Percentiles rank a stretch among this genome's conserved stretches.
Conservation (phyloP, 2,888 invertebrate genomes). For the Diaphora mendica region DNA sequence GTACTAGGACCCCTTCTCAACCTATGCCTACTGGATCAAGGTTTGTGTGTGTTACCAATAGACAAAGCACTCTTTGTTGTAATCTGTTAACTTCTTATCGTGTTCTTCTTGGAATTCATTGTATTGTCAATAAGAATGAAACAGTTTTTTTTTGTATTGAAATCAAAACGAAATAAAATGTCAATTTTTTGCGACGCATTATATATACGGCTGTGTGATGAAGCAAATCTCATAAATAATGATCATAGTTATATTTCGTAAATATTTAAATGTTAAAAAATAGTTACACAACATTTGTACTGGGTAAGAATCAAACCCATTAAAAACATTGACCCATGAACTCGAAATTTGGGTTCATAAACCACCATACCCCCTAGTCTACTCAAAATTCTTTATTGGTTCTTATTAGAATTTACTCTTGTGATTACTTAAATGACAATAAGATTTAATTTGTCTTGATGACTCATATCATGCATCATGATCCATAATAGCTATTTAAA, state of each 20-base stretch:
- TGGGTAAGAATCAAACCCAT: background rate
- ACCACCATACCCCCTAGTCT: background rate
- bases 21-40: conserved; percentile 74
- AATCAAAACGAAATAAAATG: background rate
- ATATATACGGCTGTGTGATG: background rate
- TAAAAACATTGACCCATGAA: background rate
- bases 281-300: background rate
- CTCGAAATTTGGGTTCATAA: background rate
- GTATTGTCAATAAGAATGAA: background rate
- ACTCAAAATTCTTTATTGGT: background rate
- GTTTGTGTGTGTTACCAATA: conserved; percentile 47
- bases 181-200: background rate
- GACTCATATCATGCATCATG: background rate
- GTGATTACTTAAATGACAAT: background rate
- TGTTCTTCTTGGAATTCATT: background rate
- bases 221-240: background rate
- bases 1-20: conserved; percentile 64
- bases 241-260: background rate
- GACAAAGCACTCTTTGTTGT: background rate
- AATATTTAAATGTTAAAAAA: background rate
- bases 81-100: background rate
- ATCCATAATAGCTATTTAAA: background rate
- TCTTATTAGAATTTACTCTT: background rate
- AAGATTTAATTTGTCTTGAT: background rate
- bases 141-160: background rate